A percentile compares a stretch with the other conserved stretches of the same genome.
Evolutionary conservation across 2,797 vertebrate species (phyloP).

Genomic region (Gastrophryne carolinensis): DNA sequence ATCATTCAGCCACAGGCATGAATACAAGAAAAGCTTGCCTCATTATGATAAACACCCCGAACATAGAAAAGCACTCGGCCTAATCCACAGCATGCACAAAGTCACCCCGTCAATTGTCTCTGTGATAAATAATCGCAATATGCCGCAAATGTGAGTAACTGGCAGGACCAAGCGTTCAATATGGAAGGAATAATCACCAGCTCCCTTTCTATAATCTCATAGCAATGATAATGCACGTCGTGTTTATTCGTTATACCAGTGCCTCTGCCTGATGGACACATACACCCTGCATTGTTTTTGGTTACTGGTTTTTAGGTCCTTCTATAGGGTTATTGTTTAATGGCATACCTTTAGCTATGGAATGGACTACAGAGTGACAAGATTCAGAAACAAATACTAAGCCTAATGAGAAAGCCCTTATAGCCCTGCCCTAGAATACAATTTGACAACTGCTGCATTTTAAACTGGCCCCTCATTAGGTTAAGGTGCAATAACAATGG

Average conservation of each 20-base stretch:
- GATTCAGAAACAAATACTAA: too few relatives aligned
- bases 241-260: background rate
- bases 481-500: too few relatives aligned
- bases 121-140: background rate
- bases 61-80: background rate
- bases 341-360: too few relatives aligned
- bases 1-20: background rate
- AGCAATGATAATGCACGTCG: background rate
- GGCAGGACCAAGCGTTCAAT: background rate
- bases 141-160: background rate
- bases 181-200: background rate
- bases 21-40: background rate
- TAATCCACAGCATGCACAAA: background rate
- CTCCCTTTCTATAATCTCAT: background rate
- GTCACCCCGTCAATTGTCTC: background rate
- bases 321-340: too few relatives aligned
- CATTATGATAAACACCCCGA: background rate
- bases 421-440: too few relatives aligned
- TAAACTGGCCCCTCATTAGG: too few relatives aligned
- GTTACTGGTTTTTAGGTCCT: too few relatives aligned
- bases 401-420: too few relatives aligned
- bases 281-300: too few relatives aligned
- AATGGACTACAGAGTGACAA: too few relatives aligned
- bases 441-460: too few relatives aligned
- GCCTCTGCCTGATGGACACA: too few relatives aligned